Evolutionary conservation across 2,113 vertebrate species (phyloP).

Genomic region (Rattus rattus): DNA sequence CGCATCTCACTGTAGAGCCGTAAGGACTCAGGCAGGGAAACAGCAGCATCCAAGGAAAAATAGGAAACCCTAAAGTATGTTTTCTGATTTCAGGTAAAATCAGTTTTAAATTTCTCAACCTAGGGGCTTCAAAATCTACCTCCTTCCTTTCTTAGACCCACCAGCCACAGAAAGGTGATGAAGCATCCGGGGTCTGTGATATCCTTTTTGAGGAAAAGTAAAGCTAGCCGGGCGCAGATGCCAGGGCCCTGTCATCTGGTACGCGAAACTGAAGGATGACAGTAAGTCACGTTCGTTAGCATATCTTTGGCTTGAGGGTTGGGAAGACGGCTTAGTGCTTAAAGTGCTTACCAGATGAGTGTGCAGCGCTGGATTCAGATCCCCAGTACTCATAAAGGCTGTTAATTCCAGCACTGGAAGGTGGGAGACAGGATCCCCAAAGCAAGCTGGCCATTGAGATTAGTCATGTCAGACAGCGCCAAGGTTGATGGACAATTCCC

Average conservation of each 20-base stretch:
- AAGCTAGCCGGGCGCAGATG: neutral
- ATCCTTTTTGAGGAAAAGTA: neutral
- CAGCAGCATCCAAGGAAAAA: neutral
- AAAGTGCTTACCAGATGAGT: no score
- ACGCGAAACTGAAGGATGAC: neutral
- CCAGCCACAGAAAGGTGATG: neutral
- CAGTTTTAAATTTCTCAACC: slow-evolving; percentile 22
- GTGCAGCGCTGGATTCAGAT: no score
- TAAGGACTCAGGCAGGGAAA: neutral
- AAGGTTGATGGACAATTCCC: neutral
- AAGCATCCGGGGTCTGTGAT: neutral
- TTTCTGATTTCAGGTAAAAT: slow-evolving; percentile 38
- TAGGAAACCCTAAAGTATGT: neutral
- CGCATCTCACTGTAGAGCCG: neutral
- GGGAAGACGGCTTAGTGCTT: neutral
- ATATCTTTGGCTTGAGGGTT: neutral
- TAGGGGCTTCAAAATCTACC: neutral
- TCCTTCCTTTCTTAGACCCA: neutral
- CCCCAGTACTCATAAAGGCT: neutral
- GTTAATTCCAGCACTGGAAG: neutral
- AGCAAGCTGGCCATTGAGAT: neutral
- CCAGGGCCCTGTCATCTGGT: neutral
- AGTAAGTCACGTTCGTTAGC: neutral
- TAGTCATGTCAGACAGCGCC: neutral
- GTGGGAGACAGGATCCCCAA: neutral